phyloP scores from a whole-genome alignment of 2,113 vertebrate species.

The Erythrocebus patas region DNA sequence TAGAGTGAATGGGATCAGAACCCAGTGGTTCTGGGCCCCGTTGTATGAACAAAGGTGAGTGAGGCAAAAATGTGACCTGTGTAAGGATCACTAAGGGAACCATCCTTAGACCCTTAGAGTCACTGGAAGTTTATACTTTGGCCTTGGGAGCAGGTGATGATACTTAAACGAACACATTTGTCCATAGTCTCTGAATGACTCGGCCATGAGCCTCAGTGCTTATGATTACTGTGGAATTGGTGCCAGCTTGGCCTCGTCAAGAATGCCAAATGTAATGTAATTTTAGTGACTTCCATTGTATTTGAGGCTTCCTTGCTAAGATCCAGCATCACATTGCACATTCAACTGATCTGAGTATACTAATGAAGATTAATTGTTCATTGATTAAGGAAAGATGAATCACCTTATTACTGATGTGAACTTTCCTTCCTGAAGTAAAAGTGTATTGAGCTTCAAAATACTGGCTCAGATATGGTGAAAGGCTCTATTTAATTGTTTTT shows the following conservation, averaged over 20 bases:
- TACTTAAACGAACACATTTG: conserved; percentile 34
- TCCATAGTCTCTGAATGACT: conserved; percentile 1
- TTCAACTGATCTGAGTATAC: conserved; percentile 60
- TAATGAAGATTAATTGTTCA: conserved; percentile 73
- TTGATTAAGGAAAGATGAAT: conserved; percentile 70
- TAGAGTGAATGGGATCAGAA: not conserved
- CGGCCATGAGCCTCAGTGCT: conserved; percentile 8
- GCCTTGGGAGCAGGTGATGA: not conserved
- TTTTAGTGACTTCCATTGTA: conserved; percentile 70
- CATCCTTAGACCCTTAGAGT: not conserved
- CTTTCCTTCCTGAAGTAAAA: conserved; percentile 54
- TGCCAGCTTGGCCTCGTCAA: conserved; percentile 52
- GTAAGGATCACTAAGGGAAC: not conserved
- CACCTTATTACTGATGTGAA: conserved; percentile 51
- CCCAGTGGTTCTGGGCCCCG: not conserved
- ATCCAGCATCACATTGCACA: conserved; percentile 40
- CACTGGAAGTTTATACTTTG: not conserved
- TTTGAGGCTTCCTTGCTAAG: conserved; percentile 60
- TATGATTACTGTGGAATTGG: conserved; percentile 26
- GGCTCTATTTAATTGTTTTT: not conserved
- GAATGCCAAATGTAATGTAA: conserved; percentile 52
- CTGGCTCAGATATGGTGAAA: not conserved
- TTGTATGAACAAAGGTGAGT: not conserved
- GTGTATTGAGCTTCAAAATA: conserved; percentile 32
- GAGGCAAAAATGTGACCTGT: not conserved